Evolutionary conservation across 2,113 vertebrate genomes (phyloP).

Genomic region (Apus apus): DNA sequence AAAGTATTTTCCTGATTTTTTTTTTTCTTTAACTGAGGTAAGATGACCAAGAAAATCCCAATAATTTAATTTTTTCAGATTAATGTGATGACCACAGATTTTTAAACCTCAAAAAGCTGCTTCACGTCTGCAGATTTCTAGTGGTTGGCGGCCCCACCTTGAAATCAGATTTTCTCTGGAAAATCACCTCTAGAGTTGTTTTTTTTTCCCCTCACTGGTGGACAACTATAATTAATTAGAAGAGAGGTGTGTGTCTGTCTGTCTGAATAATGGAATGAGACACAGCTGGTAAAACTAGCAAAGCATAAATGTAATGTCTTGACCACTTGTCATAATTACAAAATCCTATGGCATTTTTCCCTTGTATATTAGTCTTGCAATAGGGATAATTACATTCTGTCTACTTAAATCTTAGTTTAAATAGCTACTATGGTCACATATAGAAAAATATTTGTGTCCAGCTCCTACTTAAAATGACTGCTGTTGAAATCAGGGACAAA

Average conservation of each 20-base stretch:
- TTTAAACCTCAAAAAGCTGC: not conserved
- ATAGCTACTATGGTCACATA: conserved; percentile 35
- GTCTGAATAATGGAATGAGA: conserved; percentile 53
- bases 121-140: not conserved
- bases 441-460: conserved; percentile 28
- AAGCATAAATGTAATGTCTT: conserved; percentile 49
- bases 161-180: not conserved
- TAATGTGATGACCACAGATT: not conserved
- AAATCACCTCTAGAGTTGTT: not conserved
- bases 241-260: not conserved
- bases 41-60: not conserved
- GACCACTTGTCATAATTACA: conserved; percentile 64
- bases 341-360: conserved; percentile 47
- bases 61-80: not conserved
- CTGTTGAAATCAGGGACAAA: not conserved
- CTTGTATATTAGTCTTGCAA: conserved; percentile 34
- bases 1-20: not conserved
- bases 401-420: conserved; percentile 40
- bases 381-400: conserved; percentile 43
- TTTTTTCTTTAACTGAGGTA: not conserved
- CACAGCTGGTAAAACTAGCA: conserved; percentile 62
- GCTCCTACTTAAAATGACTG: not conserved
- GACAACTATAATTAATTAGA: conserved; percentile 20
- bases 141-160: not conserved
- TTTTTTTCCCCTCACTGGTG: not conserved